Percentiles rank a stretch among this genome's conserved stretches.
phyloP scores from a whole-genome alignment of 2,113 vertebrate species.

The Orcinus orca region DNA sequence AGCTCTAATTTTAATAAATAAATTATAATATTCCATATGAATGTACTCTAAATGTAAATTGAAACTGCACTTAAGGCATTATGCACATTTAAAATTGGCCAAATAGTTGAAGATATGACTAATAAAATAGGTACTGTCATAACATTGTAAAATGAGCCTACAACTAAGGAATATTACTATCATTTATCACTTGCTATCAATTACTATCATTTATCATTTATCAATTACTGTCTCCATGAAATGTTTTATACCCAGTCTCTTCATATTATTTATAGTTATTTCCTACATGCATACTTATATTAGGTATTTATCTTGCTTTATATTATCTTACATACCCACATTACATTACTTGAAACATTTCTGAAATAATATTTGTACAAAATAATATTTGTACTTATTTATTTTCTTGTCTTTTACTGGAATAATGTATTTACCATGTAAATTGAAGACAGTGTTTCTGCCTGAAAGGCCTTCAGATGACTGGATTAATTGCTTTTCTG shows the following conservation, averaged over 20 bases:
- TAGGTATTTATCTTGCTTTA: neutral
- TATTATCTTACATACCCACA: neutral
- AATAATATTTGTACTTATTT: neutral
- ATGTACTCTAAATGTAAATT: neutral
- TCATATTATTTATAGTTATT: neutral
- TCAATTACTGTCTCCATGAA: neutral
- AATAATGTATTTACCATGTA: neutral
- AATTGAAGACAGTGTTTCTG: neutral
- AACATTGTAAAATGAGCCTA: neutral
- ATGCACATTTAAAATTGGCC: neutral
- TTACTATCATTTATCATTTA: neutral
- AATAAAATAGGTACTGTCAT: neutral
- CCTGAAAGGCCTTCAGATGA: neutral
- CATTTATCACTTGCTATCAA: neutral
- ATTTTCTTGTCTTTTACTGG: neutral
- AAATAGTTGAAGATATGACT: neutral
- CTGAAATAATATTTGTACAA: neutral
- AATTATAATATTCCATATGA: neutral
- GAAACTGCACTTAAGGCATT: neutral
- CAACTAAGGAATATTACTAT: neutral
- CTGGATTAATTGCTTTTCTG: neutral
- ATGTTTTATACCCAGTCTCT: neutral
- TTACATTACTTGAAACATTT: neutral
- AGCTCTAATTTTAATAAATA: conserved; percentile 8
- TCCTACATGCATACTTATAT: neutral